A percentile compares a stretch with the other conserved stretches of the same genome.
phyloP scores from a whole-genome alignment of 2,113 vertebrate genomes.

The Budorcas taxicolor region DNA sequence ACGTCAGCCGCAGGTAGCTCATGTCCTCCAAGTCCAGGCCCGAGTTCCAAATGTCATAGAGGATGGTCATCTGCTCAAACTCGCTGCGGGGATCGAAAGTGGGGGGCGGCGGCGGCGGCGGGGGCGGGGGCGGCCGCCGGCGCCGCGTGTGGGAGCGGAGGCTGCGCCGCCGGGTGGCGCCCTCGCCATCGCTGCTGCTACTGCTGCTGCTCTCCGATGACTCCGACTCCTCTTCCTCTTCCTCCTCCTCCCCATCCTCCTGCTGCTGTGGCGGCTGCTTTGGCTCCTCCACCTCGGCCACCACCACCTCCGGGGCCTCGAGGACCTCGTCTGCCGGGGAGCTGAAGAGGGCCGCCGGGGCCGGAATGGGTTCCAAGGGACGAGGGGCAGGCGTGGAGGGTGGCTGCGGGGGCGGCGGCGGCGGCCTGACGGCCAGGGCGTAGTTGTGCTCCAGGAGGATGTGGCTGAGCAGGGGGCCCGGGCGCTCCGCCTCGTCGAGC shows the following conservation, averaged over 20 bases:
- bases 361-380: slow-evolving; percentile 37
- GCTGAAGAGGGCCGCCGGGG: slow-evolving; percentile 66
- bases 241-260: slow-evolving; percentile 42
- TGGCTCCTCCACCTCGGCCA: slow-evolving; percentile 72
- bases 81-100: slow-evolving; percentile 87
- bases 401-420: background rate
- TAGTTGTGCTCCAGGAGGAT: slow-evolving; percentile 91
- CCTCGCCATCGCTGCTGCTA: slow-evolving; percentile 73
- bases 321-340: slow-evolving; percentile 74
- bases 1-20: slow-evolving; percentile 84
- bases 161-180: slow-evolving; percentile 70
- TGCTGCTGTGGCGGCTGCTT: slow-evolving; percentile 34
- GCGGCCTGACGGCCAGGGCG: slow-evolving; percentile 77
- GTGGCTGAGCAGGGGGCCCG: slow-evolving; percentile 66
- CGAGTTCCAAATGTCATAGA: slow-evolving; percentile 95
- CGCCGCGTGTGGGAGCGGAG: slow-evolving; percentile 74
- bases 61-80: slow-evolving; percentile 96
- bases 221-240: slow-evolving; percentile 76
- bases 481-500: slow-evolving; percentile 85
- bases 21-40: slow-evolving; percentile 91
- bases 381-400: slow-evolving; percentile 25
- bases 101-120: background rate
- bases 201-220: slow-evolving; percentile 78
- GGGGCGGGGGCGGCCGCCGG: background rate
- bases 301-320: slow-evolving; percentile 82